phyloP scores from a whole-genome alignment of 2,113 vertebrate species.

The Phrynosoma blainvillii region DNA sequence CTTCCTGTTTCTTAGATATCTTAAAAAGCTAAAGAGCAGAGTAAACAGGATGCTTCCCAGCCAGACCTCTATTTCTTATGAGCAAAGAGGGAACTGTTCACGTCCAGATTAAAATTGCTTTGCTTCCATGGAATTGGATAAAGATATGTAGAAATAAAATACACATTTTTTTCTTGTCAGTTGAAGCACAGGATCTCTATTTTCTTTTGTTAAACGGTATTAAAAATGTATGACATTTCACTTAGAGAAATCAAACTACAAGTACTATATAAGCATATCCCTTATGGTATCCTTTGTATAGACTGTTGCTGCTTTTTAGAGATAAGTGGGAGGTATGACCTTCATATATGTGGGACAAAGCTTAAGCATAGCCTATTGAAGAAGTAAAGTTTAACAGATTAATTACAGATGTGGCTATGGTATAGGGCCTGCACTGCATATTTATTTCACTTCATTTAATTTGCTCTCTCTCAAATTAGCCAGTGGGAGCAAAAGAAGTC shows the following conservation, averaged over 20 bases:
- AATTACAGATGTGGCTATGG: not conserved
- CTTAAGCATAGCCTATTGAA: not conserved
- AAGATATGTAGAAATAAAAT: not conserved
- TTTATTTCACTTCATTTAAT: not conserved
- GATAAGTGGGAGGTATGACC: not conserved
- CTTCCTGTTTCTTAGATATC: not conserved
- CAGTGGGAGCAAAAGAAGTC: not conserved
- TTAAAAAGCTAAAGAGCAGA: conserved; percentile 5
- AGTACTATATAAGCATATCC: not conserved
- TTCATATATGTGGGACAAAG: not conserved
- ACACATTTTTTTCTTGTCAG: not conserved
- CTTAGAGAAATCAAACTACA: not conserved
- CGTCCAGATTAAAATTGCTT: not conserved
- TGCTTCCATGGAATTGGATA: not conserved
- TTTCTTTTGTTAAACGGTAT: not conserved
- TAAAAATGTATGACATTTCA: not conserved
- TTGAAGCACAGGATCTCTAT: not conserved
- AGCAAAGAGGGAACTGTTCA: not conserved
- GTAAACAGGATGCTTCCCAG: conserved; percentile 10
- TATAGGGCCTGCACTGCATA: not conserved
- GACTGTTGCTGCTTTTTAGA: not conserved
- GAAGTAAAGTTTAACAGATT: not conserved
- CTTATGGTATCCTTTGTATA: not conserved
- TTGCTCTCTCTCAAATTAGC: not conserved
- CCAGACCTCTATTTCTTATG: not conserved